Conservation (phyloP, 2,797 vertebrate species). For the Lagodon rhomboides region DNA sequence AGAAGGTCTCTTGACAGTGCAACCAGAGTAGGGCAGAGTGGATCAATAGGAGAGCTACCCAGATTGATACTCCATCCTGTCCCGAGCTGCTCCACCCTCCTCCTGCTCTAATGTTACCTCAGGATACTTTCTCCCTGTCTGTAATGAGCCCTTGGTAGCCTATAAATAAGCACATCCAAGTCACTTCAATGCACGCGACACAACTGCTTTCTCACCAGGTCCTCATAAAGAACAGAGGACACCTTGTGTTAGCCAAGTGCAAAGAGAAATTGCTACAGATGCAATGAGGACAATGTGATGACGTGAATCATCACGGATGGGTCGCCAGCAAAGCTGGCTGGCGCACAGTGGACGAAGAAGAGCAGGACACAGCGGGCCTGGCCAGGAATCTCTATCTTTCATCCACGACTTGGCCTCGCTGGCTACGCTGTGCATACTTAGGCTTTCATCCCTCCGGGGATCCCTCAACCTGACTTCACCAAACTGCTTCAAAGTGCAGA, state of each 20-base stretch:
- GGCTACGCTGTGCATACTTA: slow-evolving; percentile 58
- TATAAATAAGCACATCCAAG: slow-evolving; percentile 69
- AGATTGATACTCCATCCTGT: slow-evolving; percentile 80
- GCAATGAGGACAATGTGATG: slow-evolving; percentile 51
- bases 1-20: slow-evolving; percentile 70
- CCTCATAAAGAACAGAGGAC: slow-evolving; percentile 44
- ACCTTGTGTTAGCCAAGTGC: slow-evolving; percentile 35
- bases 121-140: slow-evolving; percentile 58
- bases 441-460: slow-evolving; percentile 59
- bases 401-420: slow-evolving; percentile 53
- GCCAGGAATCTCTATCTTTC: slow-evolving; percentile 51
- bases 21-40: slow-evolving; percentile 76
- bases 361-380: slow-evolving; percentile 6
- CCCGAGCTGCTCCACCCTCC: slow-evolving; percentile 71
- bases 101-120: slow-evolving; percentile 72
- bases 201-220: slow-evolving; percentile 43
- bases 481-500: slow-evolving; percentile 77
- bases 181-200: slow-evolving; percentile 47
- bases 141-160: slow-evolving; percentile 54
- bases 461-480: slow-evolving; percentile 76
- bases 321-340: slow-evolving; percentile 34
- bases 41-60: slow-evolving; percentile 80
- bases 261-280: slow-evolving; percentile 35
- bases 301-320: slow-evolving; percentile 50
- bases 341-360: slow-evolving; percentile 27